phyloP scores from a whole-genome alignment of 2,797 vertebrate genomes.

The Anguilla megastoma region DNA sequence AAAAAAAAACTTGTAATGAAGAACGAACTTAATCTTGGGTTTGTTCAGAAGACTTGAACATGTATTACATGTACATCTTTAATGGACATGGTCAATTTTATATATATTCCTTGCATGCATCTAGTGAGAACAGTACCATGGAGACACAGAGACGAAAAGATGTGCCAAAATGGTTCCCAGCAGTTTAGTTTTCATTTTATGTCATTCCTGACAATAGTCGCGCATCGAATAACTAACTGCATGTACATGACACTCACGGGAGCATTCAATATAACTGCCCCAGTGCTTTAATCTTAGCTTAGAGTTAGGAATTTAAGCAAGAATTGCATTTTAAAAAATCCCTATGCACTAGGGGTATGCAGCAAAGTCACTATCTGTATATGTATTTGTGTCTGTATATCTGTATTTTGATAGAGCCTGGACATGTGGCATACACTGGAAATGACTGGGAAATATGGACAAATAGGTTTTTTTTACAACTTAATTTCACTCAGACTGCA shows the following conservation, averaged over 20 bases:
- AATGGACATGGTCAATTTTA: background rate
- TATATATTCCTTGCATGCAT: background rate
- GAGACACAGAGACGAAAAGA: background rate
- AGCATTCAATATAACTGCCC: background rate
- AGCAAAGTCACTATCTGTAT: too few relatives aligned
- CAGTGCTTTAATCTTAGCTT: background rate
- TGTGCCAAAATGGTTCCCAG: background rate
- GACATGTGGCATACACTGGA: too few relatives aligned
- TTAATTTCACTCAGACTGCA: too few relatives aligned
- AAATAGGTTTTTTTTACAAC: too few relatives aligned
- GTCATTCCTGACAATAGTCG: background rate
- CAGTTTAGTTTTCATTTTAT: background rate
- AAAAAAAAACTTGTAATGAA: background rate
- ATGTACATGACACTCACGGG: background rate
- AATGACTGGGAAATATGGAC: too few relatives aligned
- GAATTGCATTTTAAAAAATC: background rate
- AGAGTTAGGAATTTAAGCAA: background rate
- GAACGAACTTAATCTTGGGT: background rate
- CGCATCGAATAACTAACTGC: background rate
- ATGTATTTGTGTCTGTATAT: too few relatives aligned
- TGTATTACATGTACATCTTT: background rate
- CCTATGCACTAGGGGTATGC: background rate
- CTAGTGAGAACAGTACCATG: background rate
- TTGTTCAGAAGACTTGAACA: background rate
- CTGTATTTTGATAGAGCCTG: too few relatives aligned